phyloP scores from a whole-genome alignment of 1,140 invertebrate species.

The Drosophila trapezifrons region DNA sequence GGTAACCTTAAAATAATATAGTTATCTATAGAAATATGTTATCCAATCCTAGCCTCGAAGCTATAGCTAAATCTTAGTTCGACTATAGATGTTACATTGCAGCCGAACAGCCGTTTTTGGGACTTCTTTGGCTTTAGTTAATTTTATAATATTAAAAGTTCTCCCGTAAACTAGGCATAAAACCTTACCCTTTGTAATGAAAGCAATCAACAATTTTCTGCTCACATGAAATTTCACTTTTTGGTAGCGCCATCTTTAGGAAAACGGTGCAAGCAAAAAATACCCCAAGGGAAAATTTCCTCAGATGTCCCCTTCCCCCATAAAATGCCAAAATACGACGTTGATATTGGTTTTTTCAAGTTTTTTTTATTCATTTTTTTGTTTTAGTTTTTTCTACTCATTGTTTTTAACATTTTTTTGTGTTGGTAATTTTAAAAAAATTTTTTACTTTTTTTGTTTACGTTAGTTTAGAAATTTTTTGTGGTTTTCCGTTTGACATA shows the following conservation, averaged over 20 bases:
- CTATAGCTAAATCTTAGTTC: no score
- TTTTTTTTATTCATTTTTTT: constrained; percentile 82
- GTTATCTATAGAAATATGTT: no score
- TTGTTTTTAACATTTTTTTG: constrained; percentile 82
- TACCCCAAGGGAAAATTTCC: constrained; percentile 3
- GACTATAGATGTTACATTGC: no score
- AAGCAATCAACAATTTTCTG: neutral
- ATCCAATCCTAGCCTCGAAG: no score
- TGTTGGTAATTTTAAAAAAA: constrained; percentile 74
- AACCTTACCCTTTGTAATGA: neutral
- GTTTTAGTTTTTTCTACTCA: constrained; percentile 82
- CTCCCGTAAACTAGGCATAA: neutral
- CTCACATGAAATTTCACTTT: neutral
- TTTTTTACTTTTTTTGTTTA: constrained; percentile 77
- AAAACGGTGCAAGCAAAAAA: neutral
- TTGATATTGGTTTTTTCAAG: constrained; percentile 68
- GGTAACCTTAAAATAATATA: no score
- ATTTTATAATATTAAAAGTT: no score
- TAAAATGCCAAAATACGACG: neutral
- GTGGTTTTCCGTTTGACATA: constrained; percentile 54
- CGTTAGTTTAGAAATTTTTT: constrained; percentile 76
- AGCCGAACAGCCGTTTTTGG: no score
- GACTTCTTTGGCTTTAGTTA: neutral
- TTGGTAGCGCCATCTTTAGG: constrained; percentile 3
- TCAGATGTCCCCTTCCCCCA: neutral